Evolutionary conservation across 2,888 invertebrate species (phyloP).

Genomic region (Microdon myrmicae): DNA sequence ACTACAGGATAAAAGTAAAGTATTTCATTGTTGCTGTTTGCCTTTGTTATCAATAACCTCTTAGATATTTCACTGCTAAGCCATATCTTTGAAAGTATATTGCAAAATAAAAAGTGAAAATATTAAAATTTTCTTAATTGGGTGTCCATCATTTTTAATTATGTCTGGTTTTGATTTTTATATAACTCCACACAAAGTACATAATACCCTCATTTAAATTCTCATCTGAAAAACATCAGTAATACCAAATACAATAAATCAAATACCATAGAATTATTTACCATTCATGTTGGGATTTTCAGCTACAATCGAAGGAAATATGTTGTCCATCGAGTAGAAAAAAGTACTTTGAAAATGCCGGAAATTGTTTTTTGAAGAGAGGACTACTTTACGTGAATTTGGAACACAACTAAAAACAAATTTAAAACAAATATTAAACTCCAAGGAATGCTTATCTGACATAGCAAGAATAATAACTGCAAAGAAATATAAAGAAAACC

Average conservation of each 20-base stretch:
- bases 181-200: conserved; percentile 63
- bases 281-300: conserved; percentile 59
- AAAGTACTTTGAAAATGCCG: conserved; percentile 60
- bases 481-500: no score
- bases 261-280: conserved; percentile 23
- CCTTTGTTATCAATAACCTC: no score
- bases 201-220: conserved; percentile 59
- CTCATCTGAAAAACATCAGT: conserved; percentile 55
- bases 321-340: conserved; percentile 62
- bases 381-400: conserved; percentile 59
- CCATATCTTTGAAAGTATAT: no score
- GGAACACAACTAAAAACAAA: conserved; percentile 60
- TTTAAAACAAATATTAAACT: no score
- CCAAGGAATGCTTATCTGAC: no score
- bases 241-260: not conserved
- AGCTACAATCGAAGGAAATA: conserved; percentile 61
- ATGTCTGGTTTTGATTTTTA: conserved; percentile 58
- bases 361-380: conserved; percentile 60
- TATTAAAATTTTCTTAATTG: conserved; percentile 5
- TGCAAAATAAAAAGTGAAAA: no score
- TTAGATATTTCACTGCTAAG: no score
- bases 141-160: conserved; percentile 15
- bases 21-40: no score
- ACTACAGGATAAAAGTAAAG: no score
- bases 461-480: no score